These are phyloP conservation scores for Sarcophaga caerulescens DNA, from an alignment of 2,888 invertebrate species.

Conservation along the genomic window DNA sequence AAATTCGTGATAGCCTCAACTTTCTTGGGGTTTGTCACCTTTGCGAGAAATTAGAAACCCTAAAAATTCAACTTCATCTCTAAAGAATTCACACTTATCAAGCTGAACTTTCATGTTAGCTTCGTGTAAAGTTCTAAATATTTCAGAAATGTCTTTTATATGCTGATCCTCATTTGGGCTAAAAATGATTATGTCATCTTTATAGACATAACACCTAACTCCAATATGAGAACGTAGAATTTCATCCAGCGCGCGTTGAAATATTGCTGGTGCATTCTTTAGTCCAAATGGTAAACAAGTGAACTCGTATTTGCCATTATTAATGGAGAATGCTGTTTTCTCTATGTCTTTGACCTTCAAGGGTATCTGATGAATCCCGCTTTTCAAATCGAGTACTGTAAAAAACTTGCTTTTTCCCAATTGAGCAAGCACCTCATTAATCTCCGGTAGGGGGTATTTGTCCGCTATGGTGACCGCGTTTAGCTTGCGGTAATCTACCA, in stretches of 20 bases:
- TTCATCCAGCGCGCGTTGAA: too few species aligned
- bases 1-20: not conserved
- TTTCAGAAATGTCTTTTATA: too few species aligned
- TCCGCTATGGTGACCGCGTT: not conserved
- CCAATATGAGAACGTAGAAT: too few species aligned
- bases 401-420: not conserved
- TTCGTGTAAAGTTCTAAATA: too few species aligned
- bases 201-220: too few species aligned
- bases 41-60: not conserved
- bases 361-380: not conserved
- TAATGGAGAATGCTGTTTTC: not conserved
- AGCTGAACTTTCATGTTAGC: too few species aligned
- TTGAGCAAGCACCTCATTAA: not conserved
- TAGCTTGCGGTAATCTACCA: not conserved
- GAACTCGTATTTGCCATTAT: too few species aligned
- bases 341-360: not conserved
- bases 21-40: not conserved
- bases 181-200: too few species aligned
- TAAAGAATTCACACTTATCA: too few species aligned
- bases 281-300: not conserved
- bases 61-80: conserved; percentile 6
- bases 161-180: too few species aligned
- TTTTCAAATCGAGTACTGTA: not conserved
- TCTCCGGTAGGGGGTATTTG: not conserved
- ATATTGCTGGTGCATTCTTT: not conserved